Percentiles rank a stretch among this genome's conserved stretches.
Conservation (phyloP, 2,113 vertebrate genomes). For the Ceuthmochares aereus region DNA sequence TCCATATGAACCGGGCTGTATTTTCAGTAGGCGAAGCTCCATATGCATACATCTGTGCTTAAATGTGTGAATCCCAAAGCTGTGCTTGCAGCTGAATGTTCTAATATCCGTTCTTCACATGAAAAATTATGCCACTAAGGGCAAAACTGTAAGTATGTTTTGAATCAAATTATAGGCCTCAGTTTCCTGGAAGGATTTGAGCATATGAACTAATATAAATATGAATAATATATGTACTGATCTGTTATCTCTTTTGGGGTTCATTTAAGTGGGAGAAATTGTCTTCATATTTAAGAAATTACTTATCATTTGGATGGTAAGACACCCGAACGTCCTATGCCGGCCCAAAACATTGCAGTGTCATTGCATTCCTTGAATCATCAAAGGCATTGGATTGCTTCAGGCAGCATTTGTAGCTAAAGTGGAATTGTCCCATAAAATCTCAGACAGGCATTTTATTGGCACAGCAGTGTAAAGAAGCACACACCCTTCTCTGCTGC, state of each 20-base stretch:
- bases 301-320: neutral
- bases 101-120: neutral
- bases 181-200: neutral
- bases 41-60: neutral
- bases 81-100: neutral
- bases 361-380: neutral
- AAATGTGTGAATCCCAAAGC: neutral
- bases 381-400: neutral
- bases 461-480: neutral
- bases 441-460: neutral
- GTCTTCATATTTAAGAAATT: neutral
- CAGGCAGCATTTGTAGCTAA: neutral
- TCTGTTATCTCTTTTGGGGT: neutral
- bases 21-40: neutral
- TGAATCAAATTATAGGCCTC: neutral
- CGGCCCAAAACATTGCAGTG: neutral
- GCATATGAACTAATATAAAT: neutral
- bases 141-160: neutral
- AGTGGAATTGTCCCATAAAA: neutral
- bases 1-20: neutral
- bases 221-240: neutral
- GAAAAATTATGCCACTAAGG: neutral
- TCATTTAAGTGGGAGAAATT: neutral
- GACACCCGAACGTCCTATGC: neutral
- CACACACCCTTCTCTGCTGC: accelerated